Evolutionary conservation across 2,113 vertebrate species (phyloP).

Genomic region (Calidris pygmaea): DNA sequence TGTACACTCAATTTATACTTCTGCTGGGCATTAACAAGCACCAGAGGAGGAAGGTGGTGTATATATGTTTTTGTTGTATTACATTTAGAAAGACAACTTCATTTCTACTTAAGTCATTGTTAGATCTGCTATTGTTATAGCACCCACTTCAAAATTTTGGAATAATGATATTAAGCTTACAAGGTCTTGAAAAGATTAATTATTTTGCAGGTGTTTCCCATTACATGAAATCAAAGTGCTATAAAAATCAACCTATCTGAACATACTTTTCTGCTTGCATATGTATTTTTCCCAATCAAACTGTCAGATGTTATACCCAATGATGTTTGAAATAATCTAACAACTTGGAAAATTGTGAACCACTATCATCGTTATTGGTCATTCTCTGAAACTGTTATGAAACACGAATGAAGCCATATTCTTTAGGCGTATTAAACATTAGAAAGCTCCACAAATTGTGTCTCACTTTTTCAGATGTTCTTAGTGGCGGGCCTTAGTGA

Average conservation of each 20-base stretch:
- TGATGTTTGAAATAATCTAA: neutral
- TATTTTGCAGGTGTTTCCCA: neutral
- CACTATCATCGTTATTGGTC: neutral
- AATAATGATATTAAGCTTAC: neutral
- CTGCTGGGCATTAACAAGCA: neutral
- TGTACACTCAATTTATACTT: neutral
- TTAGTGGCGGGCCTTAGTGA: neutral
- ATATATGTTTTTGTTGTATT: neutral
- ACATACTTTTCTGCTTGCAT: neutral
- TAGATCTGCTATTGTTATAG: neutral
- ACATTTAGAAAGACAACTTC: neutral
- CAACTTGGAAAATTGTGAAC: neutral
- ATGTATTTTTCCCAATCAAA: neutral
- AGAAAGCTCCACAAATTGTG: neutral
- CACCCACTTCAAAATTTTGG: neutral
- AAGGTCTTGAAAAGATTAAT: neutral
- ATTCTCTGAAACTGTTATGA: neutral
- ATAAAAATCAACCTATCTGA: neutral
- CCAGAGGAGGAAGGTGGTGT: fast-evolving
- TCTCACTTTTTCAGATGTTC: neutral
- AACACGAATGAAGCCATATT: fast-evolving
- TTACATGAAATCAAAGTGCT: neutral
- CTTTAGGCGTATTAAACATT: neutral
- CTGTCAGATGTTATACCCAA: neutral
- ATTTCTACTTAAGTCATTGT: neutral